Conservation (phyloP, 2,888 invertebrate genomes). For the Eupithecia inturbata region DNA sequence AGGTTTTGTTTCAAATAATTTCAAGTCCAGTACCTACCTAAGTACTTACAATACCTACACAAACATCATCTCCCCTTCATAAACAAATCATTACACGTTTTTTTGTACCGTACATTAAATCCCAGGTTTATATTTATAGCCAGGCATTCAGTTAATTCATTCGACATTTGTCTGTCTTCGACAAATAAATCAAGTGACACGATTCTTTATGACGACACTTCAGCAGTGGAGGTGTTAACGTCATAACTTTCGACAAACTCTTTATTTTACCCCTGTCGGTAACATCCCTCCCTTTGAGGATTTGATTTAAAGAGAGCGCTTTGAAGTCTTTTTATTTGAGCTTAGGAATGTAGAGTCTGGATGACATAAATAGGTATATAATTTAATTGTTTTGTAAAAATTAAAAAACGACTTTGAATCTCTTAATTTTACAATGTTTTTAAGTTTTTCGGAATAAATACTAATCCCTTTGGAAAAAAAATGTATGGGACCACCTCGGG, state of each 20-base stretch:
- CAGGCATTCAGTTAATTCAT: constrained; percentile 23
- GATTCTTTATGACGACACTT: constrained; percentile 28
- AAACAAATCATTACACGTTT: constrained; percentile 6
- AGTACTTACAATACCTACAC: neutral
- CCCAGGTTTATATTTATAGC: constrained; percentile 16
- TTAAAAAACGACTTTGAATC: too few species aligned
- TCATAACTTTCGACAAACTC: constrained; percentile 34
- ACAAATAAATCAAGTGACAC: constrained; percentile 28
- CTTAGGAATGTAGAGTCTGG: constrained; percentile 14
- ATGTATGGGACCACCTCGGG: too few species aligned
- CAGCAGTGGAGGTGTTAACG: constrained; percentile 33
- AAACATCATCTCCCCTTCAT: constrained; percentile 3
- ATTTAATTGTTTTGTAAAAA: too few species aligned
- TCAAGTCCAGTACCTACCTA: neutral
- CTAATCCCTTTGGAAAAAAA: too few species aligned
- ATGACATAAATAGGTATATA: neutral
- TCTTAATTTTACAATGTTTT: too few species aligned
- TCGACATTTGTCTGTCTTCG: constrained; percentile 18
- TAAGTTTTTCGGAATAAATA: too few species aligned
- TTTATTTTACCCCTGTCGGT: constrained; percentile 27
- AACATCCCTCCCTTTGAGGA: constrained; percentile 21
- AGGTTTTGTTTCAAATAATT: neutral
- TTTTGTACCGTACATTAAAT: constrained; percentile 14
- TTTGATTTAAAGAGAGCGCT: constrained; percentile 21
- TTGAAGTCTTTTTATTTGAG: constrained; percentile 29